Evolutionary conservation across 1,140 invertebrate genomes (phyloP).

Genomic region (Cyclargus thomasi): DNA sequence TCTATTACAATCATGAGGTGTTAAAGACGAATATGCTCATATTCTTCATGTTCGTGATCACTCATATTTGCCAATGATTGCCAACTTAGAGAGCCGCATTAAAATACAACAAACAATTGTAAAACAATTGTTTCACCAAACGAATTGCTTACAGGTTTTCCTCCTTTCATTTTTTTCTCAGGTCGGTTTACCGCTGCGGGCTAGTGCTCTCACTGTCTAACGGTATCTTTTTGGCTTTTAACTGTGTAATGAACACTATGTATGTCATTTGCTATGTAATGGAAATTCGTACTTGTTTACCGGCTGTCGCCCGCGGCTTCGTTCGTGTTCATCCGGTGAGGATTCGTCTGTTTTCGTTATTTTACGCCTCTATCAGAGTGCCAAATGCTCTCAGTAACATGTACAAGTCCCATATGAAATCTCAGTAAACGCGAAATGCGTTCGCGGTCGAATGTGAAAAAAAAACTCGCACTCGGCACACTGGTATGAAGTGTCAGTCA

Average conservation of each 20-base stretch:
- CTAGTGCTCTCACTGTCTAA: conserved; percentile 9
- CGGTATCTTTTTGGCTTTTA: conserved; percentile 7
- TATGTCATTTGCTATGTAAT: conserved; percentile 6
- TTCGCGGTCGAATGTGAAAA: too few species aligned
- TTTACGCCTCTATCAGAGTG: background rate
- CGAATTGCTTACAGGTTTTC: background rate
- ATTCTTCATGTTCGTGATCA: too few species aligned
- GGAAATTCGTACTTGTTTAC: conserved; percentile 1
- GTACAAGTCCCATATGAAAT: too few species aligned
- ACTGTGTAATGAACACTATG: background rate
- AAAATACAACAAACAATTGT: background rate
- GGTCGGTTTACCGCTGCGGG: conserved; percentile 7
- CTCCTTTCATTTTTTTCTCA: conserved; percentile 13
- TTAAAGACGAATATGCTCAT: too few species aligned
- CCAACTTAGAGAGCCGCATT: too few species aligned
- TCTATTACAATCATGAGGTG: too few species aligned
- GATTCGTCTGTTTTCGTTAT: background rate
- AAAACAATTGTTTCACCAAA: background rate
- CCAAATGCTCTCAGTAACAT: too few species aligned
- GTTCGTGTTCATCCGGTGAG: background rate
- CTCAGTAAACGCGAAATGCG: too few species aligned
- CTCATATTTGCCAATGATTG: too few species aligned
- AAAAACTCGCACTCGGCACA: too few species aligned
- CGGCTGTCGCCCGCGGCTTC: background rate
- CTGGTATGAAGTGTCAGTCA: background rate